Evolutionary conservation across 2,888 invertebrate genomes (phyloP), one percentile per base, ranked within the genome.

Genomic region (Oscheius sp.): DNA sequence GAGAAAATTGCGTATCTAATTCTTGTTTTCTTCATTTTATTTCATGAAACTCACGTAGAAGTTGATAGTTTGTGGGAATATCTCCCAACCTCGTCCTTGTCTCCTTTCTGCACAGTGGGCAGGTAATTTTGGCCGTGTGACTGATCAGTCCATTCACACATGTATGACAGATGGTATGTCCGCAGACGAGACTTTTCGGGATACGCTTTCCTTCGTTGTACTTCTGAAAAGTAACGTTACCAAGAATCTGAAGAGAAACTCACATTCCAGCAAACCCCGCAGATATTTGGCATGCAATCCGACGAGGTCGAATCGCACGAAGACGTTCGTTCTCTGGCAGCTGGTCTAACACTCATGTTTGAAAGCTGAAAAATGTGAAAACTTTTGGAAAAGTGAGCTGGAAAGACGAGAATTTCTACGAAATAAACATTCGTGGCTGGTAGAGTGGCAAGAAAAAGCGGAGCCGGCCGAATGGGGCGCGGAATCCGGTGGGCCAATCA

Each of bases 41-140:
- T 21, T 21, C 21, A 57, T 9, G 57, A 1, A 63, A 79, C 79
- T 70, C 21, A 79, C 79, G 76, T 65, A 79, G 77, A 4, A 79
- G 62, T 29, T 79, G 79, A 72, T 76, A 78, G 37, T 79, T 79
- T 35, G 76, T 50, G 5, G 79, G 78, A 48, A 79, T 37, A 0
- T 60, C 29, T 13, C 37, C 70, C 7, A 21, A n/a, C 10, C 37
- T 13, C 7, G 37, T 32, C 9, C 32, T 35, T 1, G 33, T 51
- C 35, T 71, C 33, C 37, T 73, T 70, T 10, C 78, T 57, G 29
- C 80, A 80, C 58, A 76, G 73, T 3, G 80, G 80, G 32, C 80
- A 80, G 35, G 29, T 2, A 0, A 47, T 32, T 21, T 47, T 50
- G 29, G 29, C 48, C 21, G 48, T 29, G 29, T 63, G 63, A 48